phyloP scores from a whole-genome alignment of 1,140 invertebrate species.

The Diachasma alloeum region DNA sequence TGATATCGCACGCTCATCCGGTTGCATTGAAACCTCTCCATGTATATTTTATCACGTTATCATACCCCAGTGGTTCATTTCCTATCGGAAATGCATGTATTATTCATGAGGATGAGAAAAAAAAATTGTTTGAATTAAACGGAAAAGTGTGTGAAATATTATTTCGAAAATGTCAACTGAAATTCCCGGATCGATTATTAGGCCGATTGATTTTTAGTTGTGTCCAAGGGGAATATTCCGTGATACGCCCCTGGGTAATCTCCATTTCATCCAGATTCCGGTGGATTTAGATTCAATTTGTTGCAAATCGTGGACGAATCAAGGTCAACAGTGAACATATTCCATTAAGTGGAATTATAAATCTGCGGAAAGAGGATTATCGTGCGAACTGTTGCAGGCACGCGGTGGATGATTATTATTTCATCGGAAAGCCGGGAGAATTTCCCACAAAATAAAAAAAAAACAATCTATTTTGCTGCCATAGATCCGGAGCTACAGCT shows the following conservation, averaged over 20 bases:
- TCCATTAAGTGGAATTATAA: not conserved
- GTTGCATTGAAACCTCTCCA: not conserved
- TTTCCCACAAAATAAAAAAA: too few relatives aligned
- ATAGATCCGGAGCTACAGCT: not conserved
- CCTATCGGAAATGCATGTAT: not conserved
- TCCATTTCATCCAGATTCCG: not conserved
- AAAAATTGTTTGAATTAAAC: not conserved
- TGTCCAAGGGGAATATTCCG: not conserved
- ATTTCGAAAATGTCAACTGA: not conserved
- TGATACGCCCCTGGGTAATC: not conserved
- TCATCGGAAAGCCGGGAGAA: too few relatives aligned
- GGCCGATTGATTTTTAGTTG: not conserved
- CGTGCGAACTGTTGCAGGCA: too few relatives aligned
- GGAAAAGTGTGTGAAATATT: not conserved
- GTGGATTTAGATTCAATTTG: not conserved
- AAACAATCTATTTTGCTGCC: not conserved
- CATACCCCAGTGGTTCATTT: constrained; percentile 7
- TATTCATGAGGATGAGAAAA: not conserved
- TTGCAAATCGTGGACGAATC: not conserved
- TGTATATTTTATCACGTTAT: not conserved
- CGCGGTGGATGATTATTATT: too few relatives aligned
- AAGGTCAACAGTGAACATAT: not conserved
- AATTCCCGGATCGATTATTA: not conserved
- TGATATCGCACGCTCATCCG: not conserved
- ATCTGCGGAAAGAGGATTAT: too few relatives aligned